Evolutionary conservation across 2,797 vertebrate genomes (phyloP), one percentile per base, ranked within the genome.

Genomic region (Miichthys miiuy): DNA sequence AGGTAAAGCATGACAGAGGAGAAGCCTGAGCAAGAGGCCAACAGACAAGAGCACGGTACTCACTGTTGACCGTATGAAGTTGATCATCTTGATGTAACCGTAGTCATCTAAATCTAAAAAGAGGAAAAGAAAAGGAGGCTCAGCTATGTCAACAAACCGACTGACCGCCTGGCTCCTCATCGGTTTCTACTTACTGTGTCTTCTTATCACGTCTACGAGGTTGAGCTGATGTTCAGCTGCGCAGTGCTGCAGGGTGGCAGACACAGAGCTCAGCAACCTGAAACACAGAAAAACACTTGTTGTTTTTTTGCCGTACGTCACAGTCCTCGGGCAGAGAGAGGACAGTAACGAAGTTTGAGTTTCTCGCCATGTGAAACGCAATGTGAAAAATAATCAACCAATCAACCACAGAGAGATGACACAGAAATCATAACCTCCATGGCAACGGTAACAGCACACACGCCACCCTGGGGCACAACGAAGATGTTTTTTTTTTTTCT

Each of bases 71-170:
- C 98, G 96, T 68, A 99, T 92, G 72, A 96, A 99, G 95, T 99
- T 99, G 88, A 99, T 96, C 88, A 99, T 94, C 76, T 97, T 99
- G 81, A 99, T 88, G 69, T 97, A 99, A 61, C 97, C 96, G 77
- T 99, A 99, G 94, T 97, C 97, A 66, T 99, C 96, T 72, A 99
- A 95, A 82, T 93, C 98, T 99, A 76, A 72, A 72, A 73, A 9
- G 56, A 70, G 5, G 25, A 70, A 55, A 61, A 4, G 34, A 74
- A 51, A 52, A n/a, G 17, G 41, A 21, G 2, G 5, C 3, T 3
- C 4, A 58, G 8, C 6, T 1, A 67, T 6, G 56, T 57, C 1
- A 44, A 41, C 21, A 25, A 56, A 30, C 16, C 0, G 10, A 75
- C 48, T 0, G 41, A 13, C 17, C 0, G 1, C n/a, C 13, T 25